A percentile compares a stretch with the other conserved stretches of the same genome.
phyloP scores from a whole-genome alignment of 2,797 vertebrate species.

The Setipinna tenuifilis region DNA sequence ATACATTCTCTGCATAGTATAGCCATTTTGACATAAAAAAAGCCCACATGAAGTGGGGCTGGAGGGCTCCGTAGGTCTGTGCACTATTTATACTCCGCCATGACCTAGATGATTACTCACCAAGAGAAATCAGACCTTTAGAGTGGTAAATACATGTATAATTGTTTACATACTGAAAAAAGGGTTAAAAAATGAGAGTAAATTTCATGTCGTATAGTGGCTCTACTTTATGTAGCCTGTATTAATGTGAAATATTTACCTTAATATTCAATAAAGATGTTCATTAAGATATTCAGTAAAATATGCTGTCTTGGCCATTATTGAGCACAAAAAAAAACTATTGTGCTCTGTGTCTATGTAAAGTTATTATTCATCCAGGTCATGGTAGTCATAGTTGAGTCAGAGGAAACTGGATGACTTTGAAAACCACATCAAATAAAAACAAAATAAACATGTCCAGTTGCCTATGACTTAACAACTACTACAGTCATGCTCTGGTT shows the following conservation, averaged over 20 bases:
- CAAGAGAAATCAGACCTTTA: conserved; percentile 89
- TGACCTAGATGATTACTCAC: conserved; percentile 91
- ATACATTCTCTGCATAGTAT: conserved; percentile 93
- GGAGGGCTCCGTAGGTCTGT: conserved; percentile 91
- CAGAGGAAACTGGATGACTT: too few species aligned
- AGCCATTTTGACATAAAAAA: conserved; percentile 89
- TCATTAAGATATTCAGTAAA: conserved; percentile 34
- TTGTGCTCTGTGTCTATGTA: background rate
- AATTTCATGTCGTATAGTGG: conserved; percentile 98
- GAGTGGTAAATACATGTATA: conserved; percentile 97
- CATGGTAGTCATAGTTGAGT: too few species aligned
- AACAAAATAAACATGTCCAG: too few species aligned
- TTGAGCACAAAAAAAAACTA: background rate
- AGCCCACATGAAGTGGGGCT: conserved; percentile 83
- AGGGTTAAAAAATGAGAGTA: conserved; percentile 96
- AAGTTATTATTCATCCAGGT: too few species aligned
- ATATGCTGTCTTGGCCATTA: background rate
- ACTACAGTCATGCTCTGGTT: too few species aligned
- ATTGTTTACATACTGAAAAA: conserved; percentile 98
- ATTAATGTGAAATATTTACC: conserved; percentile 99
- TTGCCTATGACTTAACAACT: too few species aligned
- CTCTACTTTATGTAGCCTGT: conserved; percentile 99
- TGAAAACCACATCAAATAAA: background rate
- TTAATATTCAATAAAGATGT: conserved; percentile 99
- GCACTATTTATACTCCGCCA: conserved; percentile 88